Base-by-base conservation (phyloP, 2,113 vertebrate species). In the Sebastes fasciatus region DNA sequence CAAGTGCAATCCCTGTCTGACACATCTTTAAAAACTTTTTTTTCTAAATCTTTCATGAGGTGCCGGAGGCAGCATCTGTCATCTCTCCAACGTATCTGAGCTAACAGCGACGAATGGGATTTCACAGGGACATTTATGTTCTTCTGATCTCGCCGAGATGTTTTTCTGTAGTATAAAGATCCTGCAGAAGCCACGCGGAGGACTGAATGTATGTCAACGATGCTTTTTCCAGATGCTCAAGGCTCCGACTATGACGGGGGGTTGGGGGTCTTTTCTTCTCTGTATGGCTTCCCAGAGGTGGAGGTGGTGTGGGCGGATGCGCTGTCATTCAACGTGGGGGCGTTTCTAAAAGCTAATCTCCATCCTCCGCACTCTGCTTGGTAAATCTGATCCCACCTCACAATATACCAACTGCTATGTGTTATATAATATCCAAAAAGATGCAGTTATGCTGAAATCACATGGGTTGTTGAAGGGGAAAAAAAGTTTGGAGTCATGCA, bases 261-360 rank as follows among this genome's bases (percentile, higher is more conserved):
- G 12, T 16, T 54, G 72, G 54, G 34, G 26, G 23, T 74, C 57
- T 82, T 80, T 84, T 76, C 61, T 76, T 69, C 73, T 83, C 74
- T 70, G 75, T 74, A 68, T 82, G 75, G 76, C 83, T 85, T 91
- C 66, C 83, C 65, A 91, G 83, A 85, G 83, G 75, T 89, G 90
- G 80, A 86, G 92, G 88, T 91, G 86, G 91, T 86, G 89, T 90
- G 85, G 91, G 94, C 42, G 90, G 87, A 72, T 77, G 83, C n/a
- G 64, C 85, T 78, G 85, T 89, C 87, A 84, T 77, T 92, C 70
- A 83, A 63, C 71, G 74, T 67, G 86, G 65, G 74, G 74, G 86
- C 45, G 65, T 81, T 77, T 83, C 61, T 60, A 60, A 82, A 77
- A 89, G 83, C 80, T 93, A 88, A 94, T 94, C 89, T 86, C 68